These are phyloP conservation scores for Cyrtorhinus lividipennis DNA, from an alignment of 1,140 invertebrate species.

Conservation along the genomic window DNA sequence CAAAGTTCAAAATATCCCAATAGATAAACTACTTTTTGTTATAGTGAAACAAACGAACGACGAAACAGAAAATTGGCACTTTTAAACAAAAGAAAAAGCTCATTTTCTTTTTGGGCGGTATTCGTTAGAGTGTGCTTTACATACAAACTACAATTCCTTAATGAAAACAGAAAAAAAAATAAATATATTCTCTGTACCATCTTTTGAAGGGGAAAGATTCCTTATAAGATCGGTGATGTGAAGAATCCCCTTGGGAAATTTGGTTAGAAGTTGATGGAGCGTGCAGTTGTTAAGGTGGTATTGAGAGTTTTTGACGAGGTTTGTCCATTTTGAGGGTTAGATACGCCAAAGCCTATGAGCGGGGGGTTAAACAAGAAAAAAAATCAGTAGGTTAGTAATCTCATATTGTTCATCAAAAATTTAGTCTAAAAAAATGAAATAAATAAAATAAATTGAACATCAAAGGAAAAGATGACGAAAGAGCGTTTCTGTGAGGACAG, in stretches of 20 bases:
- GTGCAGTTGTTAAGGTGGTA: conserved; percentile 11
- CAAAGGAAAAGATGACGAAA: not conserved
- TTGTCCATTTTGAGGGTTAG: conserved; percentile 17
- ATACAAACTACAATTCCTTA: not conserved
- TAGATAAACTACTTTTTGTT: conserved; percentile 2
- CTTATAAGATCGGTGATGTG: conserved; percentile 16
- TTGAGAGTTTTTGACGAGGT: not conserved
- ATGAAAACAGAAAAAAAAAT: not conserved
- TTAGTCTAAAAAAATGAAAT: conserved; percentile 7
- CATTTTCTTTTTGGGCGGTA: not conserved
- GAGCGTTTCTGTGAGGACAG: not conserved
- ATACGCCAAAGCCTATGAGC: conserved; percentile 17
- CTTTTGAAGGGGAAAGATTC: not conserved
- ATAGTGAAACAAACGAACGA: conserved; percentile 2
- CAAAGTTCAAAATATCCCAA: not conserved
- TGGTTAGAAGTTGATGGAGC: conserved; percentile 18
- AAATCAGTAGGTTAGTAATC: conserved; percentile 20
- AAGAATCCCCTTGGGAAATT: conserved; percentile 14
- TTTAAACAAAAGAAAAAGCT: not conserved
- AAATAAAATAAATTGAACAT: conserved; percentile 9
- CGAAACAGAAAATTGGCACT: not conserved
- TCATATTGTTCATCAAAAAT: conserved; percentile 9
- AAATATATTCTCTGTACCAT: not conserved
- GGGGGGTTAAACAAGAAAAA: conserved; percentile 17
- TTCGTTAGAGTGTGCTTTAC: conserved; percentile 5